A percentile compares a stretch with the other conserved stretches of the same genome.
phyloP scores from a whole-genome alignment of 2,888 invertebrate species.

The Drosophila gaucha region DNA sequence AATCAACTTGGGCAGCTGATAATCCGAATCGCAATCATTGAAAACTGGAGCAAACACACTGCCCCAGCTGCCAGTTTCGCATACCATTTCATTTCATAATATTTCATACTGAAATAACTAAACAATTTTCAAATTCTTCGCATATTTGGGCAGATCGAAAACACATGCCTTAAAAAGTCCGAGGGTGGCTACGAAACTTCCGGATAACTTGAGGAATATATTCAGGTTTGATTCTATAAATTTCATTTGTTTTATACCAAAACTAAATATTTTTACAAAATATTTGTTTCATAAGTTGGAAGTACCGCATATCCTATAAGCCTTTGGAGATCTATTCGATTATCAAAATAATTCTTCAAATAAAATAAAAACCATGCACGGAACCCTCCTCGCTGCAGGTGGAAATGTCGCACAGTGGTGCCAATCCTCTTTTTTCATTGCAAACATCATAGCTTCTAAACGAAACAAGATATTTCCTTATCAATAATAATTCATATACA shows the following conservation, averaged over 20 bases:
- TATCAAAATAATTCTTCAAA: too few relatives aligned
- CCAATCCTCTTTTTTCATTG: neutral
- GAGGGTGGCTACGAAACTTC: constrained; percentile 12
- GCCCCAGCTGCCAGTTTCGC: constrained; percentile 14
- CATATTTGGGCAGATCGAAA: constrained; percentile 46
- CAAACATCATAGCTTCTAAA: neutral
- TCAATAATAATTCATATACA: neutral
- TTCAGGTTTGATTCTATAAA: too few relatives aligned
- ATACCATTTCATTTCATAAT: constrained; percentile 24
- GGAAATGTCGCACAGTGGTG: neutral
- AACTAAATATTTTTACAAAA: too few relatives aligned
- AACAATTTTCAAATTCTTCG: constrained; percentile 40
- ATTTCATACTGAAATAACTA: constrained; percentile 26
- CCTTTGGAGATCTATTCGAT: too few relatives aligned
- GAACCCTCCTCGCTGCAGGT: too few relatives aligned
- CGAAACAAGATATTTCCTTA: too few relatives aligned
- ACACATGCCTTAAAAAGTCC: constrained; percentile 26
- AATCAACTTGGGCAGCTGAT: constrained; percentile 66
- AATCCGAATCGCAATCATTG: constrained; percentile 42
- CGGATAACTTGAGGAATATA: neutral
- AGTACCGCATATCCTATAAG: too few relatives aligned
- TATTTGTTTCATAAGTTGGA: too few relatives aligned
- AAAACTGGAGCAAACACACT: constrained; percentile 55
- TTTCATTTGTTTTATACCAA: too few relatives aligned
- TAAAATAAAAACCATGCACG: too few relatives aligned